Base-by-base conservation (phyloP, 2,888 invertebrate species). In the Drosophila picticornis region DNA sequence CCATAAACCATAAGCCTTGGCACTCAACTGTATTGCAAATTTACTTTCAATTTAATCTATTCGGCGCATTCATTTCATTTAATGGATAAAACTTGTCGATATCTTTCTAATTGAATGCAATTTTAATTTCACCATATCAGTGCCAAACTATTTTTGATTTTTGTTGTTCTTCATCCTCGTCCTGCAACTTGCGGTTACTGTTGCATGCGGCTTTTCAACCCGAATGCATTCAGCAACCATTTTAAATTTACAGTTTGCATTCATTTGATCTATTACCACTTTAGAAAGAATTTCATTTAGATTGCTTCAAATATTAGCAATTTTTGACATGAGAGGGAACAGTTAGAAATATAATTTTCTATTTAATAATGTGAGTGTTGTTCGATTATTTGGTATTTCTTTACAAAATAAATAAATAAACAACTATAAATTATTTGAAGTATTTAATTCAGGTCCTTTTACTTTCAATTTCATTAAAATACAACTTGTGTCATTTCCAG, bases 51-150 rank as follows among this genome's bases (percentile, higher is more conserved):
- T 62, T 75, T 70, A 70, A 72, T 66, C 75, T 60, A 59, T 75
- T 69, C 40, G 65, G 34, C 40, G 57, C 62, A 76, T 60, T 68
- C 65, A 71, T 74, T 83, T 68, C 56, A 66, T 72, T 77, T 84
- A 84, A 84, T 84, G 84, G 84, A 77, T 66, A 84, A 84, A 84
- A 77, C 79, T 80, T 84, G 84, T 84, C 70, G 22, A 63, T 57
- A 74, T 70, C 50, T 64, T 64, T 61, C 48, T 19, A 53, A 66
- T 73, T 80, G 74, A 81, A 69, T 80, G 80, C 72, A 77, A 70
- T 71, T 80, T 81, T 73, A 71, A 72, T 76, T 77, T 80, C 61
- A 61, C 69, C 53, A 34, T 62, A 82, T 86, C 72, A 50, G 72
- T 77, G 60, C 43, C 63, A 65, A 73, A 74, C 67, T 66, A 75